Evolutionary conservation across 2,113 vertebrate species (phyloP), one percentile per base, ranked within the genome.

Genomic region (Leptocoma aspasia): DNA sequence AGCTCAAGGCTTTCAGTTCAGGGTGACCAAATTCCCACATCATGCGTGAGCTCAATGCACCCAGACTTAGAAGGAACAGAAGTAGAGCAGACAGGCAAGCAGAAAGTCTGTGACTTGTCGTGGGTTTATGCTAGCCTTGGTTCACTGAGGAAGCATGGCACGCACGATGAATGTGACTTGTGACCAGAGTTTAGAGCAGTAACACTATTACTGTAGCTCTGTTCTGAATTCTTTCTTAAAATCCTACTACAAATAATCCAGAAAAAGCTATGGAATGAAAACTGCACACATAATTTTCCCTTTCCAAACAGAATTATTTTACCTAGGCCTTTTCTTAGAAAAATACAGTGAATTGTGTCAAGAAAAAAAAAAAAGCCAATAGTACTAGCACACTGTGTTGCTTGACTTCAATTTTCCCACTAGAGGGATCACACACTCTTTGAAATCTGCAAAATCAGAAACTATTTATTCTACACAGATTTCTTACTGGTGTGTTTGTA

Each of bases 21-120:
- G 23, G 30, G 39, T 23, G 59, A 47, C 22, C 7, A 2, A 53
- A 80, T 61, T 86, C 42, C 59, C 21, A 28, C 16, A n/a, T 27
- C 35, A 24, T 2, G 7, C 17, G 24, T 3, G 5, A 82, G 61
- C 33, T 81, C 31, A 7, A 86, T 0, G 0, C 0, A 24, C 3
- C 7, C 44, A 39, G 31, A 42, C 24, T 37, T 44, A 44, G 27
- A n/a, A 13, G 15, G 9, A 37, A 13, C 31, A 90, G 50, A 35
- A 28, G 18, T 5, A 82, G n/a, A 21, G 31, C 75, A 75, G 52
- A 70, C 1, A 2, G 52, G 31, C 37, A 72, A 82, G 63, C 31
- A 90, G n/a, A 64, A 86, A 57, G 21, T 2, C 21, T 64, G 17
- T 70, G 73, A 33, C 35, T 24, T 49, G 28, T 5, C 14, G 1